Base-by-base conservation (phyloP, 2,797 vertebrate species). In the Cryptoblepharus egeriae region DNA sequence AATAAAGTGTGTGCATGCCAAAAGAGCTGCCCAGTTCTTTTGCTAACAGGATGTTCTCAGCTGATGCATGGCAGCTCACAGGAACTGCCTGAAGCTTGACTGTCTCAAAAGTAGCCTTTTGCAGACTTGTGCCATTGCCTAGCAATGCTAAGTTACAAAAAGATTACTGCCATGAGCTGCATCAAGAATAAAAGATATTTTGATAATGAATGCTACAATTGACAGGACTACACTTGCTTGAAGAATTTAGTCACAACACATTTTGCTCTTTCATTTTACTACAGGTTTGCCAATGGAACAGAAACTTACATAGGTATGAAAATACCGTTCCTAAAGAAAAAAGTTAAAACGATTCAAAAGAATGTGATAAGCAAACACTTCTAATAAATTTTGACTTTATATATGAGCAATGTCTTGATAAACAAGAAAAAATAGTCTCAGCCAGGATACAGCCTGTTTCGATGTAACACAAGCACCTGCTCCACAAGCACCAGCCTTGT, bases 211-310 rank as follows among this genome's bases (percentile, higher is more conserved):
- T 45, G 20, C 57, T 28, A 60, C n/a, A 60, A 60, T 42, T 6
- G 35, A 28, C 60, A 75, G 11, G 28, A 52, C 3, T 18, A 30
- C 15, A 72, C 70, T 58, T 24, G 28, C 70, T 58, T 58, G 28
- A 72, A 72, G 28, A 72, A 75, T 32, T 39, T 39, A 28, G 16
- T 22, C 26, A 3, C 5, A 60, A 39, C 37, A 39, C 0, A 0
- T 85, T 75, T 88, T 85, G 90, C 64, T 89, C 75, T 77, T 24
- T 79, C n/a, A 82, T 79, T 76, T 42, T 39, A 15, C 26, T 42
- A 60, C 24, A 75, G 4, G 57, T 75, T 32, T 42, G 22, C n/a
- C 11, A 26, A 68, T 16, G 60, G 28, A 3, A 13, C 20, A 45
- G 28, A 76, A 18, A 28, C 35, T 76, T 71, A 16, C 11, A 28